Evolutionary conservation across 2,888 invertebrate genomes (phyloP).

Genomic region (Aquatica leii): DNA sequence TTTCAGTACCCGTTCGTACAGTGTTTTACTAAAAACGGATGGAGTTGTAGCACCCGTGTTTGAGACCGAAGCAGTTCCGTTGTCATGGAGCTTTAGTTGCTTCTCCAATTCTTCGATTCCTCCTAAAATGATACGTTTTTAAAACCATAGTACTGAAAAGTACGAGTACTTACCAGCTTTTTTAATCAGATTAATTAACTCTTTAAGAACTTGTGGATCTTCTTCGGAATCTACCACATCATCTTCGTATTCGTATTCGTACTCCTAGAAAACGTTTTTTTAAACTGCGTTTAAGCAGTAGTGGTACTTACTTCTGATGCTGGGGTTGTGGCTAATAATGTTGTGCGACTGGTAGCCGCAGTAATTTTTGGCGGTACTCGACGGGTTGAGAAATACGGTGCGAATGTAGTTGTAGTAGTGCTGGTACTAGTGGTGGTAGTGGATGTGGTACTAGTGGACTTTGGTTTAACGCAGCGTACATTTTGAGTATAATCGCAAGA

Average conservation of each 20-base stretch:
- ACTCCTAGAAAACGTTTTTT: not conserved
- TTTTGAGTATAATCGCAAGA: conserved; percentile 93
- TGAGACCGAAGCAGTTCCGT: conserved; percentile 62
- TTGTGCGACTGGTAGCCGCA: conserved; percentile 57
- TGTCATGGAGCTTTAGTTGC: conserved; percentile 69
- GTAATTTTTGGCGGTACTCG: conserved; percentile 56
- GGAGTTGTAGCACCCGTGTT: conserved; percentile 65
- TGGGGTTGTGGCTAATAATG: conserved; percentile 54
- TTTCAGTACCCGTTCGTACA: conserved; percentile 78
- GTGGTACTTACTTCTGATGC: conserved; percentile 48
- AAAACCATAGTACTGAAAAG: not conserved
- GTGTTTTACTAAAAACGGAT: conserved; percentile 74
- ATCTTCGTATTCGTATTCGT: conserved; percentile 54
- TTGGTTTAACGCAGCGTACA: conserved; percentile 78
- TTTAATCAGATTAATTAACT: conserved; percentile 82
- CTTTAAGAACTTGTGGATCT: conserved; percentile 82
- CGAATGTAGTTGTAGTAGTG: conserved; percentile 60
- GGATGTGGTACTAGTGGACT: conserved; percentile 63
- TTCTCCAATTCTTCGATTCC: conserved; percentile 88
- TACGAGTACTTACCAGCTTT: conserved; percentile 72
- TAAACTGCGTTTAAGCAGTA: not conserved
- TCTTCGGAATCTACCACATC: conserved; percentile 65
- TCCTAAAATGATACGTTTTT: conserved; percentile 60
- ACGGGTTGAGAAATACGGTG: conserved; percentile 52
- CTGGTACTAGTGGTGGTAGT: conserved; percentile 62